A percentile compares a stretch with the other conserved stretches of the same genome.
Evolutionary conservation across 1,140 invertebrate species (phyloP).

Genomic region (Ostrea edulis): DNA sequence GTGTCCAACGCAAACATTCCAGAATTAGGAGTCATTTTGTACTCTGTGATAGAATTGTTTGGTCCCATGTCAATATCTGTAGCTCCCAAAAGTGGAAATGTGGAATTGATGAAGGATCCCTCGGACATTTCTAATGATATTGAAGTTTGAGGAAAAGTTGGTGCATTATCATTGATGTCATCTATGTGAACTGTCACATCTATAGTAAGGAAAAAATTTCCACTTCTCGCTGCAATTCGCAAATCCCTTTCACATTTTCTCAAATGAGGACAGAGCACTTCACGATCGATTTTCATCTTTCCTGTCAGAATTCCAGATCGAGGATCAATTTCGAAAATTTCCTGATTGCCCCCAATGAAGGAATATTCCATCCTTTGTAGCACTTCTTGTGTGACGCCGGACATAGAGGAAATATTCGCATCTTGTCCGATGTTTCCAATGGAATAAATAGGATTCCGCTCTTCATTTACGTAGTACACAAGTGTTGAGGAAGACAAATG

Average conservation of each 20-base stretch:
- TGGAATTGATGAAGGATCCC: slow-evolving; percentile 59
- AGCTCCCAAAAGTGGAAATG: slow-evolving; percentile 68
- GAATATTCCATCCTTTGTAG: slow-evolving; percentile 34
- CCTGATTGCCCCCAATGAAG: slow-evolving; percentile 13
- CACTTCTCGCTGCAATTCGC: slow-evolving; percentile 55
- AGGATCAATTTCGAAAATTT: slow-evolving; percentile 46
- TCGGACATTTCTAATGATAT: slow-evolving; percentile 68
- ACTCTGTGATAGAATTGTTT: slow-evolving; percentile 67
- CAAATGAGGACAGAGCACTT: slow-evolving; percentile 62
- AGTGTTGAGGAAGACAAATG: slow-evolving; percentile 17
- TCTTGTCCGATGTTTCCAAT: slow-evolving; percentile 52
- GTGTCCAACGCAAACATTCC: slow-evolving; percentile 63
- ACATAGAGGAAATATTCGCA: slow-evolving; percentile 15
- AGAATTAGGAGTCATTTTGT: slow-evolving; percentile 61
- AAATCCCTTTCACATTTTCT: slow-evolving; percentile 42
- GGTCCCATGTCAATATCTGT: slow-evolving; percentile 70
- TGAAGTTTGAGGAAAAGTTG: slow-evolving; percentile 64
- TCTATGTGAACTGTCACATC: slow-evolving; percentile 61
- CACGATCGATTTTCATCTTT: slow-evolving; percentile 65
- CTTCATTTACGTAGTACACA: slow-evolving; percentile 44
- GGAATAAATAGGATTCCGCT: slow-evolving; percentile 40
- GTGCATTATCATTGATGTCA: slow-evolving; percentile 76
- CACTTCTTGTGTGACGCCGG: slow-evolving; percentile 25
- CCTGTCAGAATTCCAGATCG: slow-evolving; percentile 51
- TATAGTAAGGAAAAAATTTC: slow-evolving; percentile 50